Conservation (phyloP, 2,113 vertebrate genomes). For the Rostratula benghalensis region DNA sequence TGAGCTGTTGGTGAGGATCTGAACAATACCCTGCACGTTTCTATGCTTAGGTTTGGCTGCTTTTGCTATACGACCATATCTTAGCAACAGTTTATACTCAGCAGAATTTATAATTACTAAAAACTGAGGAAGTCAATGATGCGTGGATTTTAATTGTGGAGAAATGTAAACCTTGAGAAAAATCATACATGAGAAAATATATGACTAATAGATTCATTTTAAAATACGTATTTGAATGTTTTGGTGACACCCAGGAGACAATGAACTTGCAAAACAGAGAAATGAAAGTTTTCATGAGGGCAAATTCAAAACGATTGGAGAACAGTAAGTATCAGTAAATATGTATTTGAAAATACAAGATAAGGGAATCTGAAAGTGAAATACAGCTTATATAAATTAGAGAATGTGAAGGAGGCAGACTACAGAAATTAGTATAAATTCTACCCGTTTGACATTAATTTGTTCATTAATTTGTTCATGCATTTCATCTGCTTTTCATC, state of each 20-base stretch:
- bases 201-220: conserved; percentile 33
- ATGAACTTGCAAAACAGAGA: neutral
- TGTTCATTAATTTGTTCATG: neutral
- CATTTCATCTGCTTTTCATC: neutral
- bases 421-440: neutral
- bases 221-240: conserved; percentile 1
- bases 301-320: neutral
- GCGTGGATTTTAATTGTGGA: conserved; percentile 44
- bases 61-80: neutral
- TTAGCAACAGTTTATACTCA: conserved; percentile 47
- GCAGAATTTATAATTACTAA: conserved; percentile 54
- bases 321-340: neutral
- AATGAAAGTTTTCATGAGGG: neutral
- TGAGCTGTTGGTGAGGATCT: neutral
- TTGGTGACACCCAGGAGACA: neutral
- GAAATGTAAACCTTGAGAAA: conserved; percentile 45
- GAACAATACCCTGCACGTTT: neutral
- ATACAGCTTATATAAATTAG: neutral
- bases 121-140: conserved; percentile 38
- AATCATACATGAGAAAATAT: conserved; percentile 10
- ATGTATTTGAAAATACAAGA: neutral
- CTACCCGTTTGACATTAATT: neutral
- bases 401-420: neutral
- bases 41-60: neutral
- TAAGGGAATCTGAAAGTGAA: neutral